These are phyloP conservation scores for Megathymus violae DNA, from an alignment of 1,140 invertebrate genomes.

Conservation along the genomic window DNA sequence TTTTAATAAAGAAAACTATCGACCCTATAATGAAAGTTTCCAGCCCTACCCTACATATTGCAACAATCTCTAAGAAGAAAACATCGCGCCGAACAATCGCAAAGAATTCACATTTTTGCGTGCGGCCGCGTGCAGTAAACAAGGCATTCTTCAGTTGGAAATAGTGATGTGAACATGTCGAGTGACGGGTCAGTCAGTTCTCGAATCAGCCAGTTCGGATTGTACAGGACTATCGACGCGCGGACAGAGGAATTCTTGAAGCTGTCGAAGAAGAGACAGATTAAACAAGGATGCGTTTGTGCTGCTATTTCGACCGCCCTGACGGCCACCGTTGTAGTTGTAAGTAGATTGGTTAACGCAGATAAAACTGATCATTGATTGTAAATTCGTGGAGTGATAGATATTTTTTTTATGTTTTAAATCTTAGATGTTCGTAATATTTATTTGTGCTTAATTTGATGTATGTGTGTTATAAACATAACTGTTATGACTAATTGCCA, in stretches of 20 bases:
- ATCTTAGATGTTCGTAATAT: too few species aligned
- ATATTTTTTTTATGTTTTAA: too few species aligned
- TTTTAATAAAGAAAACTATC: conserved; percentile 27
- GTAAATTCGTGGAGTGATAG: too few species aligned
- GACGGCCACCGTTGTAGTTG: conserved; percentile 73
- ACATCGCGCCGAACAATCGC: conserved; percentile 48
- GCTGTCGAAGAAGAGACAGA: conserved; percentile 66
- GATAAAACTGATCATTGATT: too few species aligned
- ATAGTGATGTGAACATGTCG: conserved; percentile 76
- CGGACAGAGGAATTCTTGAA: conserved; percentile 74
- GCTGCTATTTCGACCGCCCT: conserved; percentile 69
- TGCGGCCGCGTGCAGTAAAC: conserved; percentile 51
- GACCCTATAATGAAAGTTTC: conserved; percentile 46
- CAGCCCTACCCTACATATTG: conserved; percentile 50
- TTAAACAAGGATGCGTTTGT: conserved; percentile 72
- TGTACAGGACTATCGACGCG: conserved; percentile 73
- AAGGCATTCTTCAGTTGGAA: conserved; percentile 31
- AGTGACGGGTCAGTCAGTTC: conserved; percentile 62
- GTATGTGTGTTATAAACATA: too few species aligned
- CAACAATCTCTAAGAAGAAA: conserved; percentile 70
- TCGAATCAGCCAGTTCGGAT: conserved; percentile 63
- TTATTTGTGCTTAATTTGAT: too few species aligned
- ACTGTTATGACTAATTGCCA: too few species aligned
- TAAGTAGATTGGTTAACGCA: too few species aligned
- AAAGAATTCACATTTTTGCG: conserved; percentile 66